These are phyloP conservation scores for Nemotelus pantherinus DNA, from an alignment of 2,888 invertebrate genomes.

Conservation along the genomic window DNA sequence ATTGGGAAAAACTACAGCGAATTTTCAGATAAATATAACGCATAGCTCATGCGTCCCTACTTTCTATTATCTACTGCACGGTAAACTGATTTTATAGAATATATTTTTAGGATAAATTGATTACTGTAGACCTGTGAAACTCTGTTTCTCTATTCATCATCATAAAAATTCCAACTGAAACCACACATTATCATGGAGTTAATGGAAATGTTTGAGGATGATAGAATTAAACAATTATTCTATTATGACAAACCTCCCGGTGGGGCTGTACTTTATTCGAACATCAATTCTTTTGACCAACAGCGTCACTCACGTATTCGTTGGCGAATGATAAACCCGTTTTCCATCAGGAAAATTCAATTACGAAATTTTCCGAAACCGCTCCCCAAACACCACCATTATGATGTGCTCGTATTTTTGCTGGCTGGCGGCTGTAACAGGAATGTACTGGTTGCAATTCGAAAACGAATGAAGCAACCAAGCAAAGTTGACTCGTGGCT, in stretches of 20 bases:
- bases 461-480: not conserved
- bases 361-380: conserved; percentile 5
- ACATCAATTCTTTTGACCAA: not conserved
- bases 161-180: not conserved
- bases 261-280: not conserved
- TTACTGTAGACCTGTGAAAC: not conserved
- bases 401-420: not conserved
- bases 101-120: too few relatives aligned
- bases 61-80: too few relatives aligned
- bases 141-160: not conserved
- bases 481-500: not conserved
- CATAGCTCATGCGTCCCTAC: too few relatives aligned
- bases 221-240: not conserved
- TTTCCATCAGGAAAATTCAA: conserved; percentile 4
- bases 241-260: not conserved
- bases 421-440: too few relatives aligned
- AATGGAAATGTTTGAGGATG: not conserved
- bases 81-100: too few relatives aligned
- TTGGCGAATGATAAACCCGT: not conserved
- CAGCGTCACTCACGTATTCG: not conserved
- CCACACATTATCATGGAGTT: conserved; percentile 22
- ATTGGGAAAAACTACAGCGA: too few relatives aligned
- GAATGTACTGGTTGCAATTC: too few relatives aligned
- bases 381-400: not conserved
- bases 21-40: too few relatives aligned